A percentile compares a stretch with the other conserved stretches of the same genome.
These are phyloP conservation scores for Sula dactylatra DNA, from an alignment of 2,113 vertebrate genomes.

Conservation along the genomic window DNA sequence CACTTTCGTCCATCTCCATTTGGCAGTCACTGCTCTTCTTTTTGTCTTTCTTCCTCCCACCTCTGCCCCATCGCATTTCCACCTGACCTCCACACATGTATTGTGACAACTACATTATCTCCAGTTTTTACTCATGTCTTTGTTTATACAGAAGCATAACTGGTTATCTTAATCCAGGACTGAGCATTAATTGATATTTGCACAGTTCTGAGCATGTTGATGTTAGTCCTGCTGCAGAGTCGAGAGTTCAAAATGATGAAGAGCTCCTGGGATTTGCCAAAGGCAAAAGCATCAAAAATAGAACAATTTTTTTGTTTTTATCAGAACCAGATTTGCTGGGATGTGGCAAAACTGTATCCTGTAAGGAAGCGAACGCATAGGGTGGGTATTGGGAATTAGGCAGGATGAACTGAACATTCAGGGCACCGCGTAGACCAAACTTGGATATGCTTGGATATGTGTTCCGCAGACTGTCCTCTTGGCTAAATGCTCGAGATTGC, in stretches of 20 bases:
- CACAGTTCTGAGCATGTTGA: background rate
- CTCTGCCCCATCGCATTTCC: background rate
- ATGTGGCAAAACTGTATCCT: background rate
- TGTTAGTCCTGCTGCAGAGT: background rate
- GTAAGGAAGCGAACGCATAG: background rate
- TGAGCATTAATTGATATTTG: conserved; percentile 1
- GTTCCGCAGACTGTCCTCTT: background rate
- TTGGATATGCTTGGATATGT: rapidly evolving
- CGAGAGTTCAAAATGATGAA: background rate
- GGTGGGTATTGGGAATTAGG: background rate
- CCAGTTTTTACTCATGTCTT: background rate
- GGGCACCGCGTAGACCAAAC: background rate
- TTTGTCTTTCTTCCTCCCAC: background rate
- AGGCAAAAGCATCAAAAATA: background rate
- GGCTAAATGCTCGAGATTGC: background rate
- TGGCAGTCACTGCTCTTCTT: background rate
- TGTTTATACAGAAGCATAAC: conserved; percentile 30
- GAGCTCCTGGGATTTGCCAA: background rate
- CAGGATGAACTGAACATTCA: background rate
- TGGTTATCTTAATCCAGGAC: background rate
- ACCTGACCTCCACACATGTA: background rate
- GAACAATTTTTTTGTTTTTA: background rate
- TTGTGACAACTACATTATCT: background rate
- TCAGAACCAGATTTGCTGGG: background rate
- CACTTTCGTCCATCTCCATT: background rate